Percentiles rank a stretch among this genome's conserved stretches.
Conservation (phyloP, 1,140 invertebrate genomes). For the Drosophila funebris region DNA sequence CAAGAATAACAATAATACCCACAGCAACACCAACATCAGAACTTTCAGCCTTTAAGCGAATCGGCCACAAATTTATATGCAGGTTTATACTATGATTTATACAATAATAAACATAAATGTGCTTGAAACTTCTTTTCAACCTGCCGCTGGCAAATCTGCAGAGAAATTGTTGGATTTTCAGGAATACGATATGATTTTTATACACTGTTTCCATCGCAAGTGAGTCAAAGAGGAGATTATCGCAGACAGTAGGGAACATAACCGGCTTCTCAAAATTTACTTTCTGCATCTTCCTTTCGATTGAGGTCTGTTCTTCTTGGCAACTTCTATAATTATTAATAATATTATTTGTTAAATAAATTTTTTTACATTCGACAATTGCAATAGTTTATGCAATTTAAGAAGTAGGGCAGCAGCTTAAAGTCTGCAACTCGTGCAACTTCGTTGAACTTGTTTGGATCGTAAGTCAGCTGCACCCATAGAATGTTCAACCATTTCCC, state of each 20-base stretch:
- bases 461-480: conserved; percentile 46
- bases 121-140: conserved; percentile 54
- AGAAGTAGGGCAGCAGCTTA: conserved; percentile 23
- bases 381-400: conserved; percentile 31
- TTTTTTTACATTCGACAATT: background rate
- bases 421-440: conserved; percentile 1
- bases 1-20: background rate
- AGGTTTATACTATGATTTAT: conserved; percentile 77
- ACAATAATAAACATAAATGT: conserved; percentile 78
- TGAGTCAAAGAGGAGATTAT: background rate
- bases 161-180: background rate
- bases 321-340: too few relatives aligned
- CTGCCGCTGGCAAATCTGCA: conserved; percentile 4
- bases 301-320: too few relatives aligned
- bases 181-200: background rate
- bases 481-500: background rate
- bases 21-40: background rate
- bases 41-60: conserved; percentile 1
- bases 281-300: too few relatives aligned
- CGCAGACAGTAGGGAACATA: too few relatives aligned
- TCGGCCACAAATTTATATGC: conserved; percentile 45
- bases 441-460: conserved; percentile 16
- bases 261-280: too few relatives aligned
- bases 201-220: background rate
- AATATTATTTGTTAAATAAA: background rate